Evolutionary conservation across 2,888 invertebrate species (phyloP), one percentile per base, ranked within the genome.

Genomic region (Eudasyphora cyanicolor): DNA sequence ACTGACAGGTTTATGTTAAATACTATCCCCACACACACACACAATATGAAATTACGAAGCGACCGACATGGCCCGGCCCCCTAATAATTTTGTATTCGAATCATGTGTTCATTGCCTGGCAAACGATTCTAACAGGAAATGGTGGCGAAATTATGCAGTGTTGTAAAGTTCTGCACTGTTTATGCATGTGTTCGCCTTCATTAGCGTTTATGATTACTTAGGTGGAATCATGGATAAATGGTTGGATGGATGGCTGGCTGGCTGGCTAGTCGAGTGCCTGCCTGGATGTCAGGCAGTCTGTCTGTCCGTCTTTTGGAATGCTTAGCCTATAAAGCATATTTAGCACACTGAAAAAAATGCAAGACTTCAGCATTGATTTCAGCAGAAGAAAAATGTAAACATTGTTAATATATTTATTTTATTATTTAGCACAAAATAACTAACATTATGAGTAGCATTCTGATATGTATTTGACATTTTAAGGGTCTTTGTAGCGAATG

Each of bases 71-170:
- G 29, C n/a, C 14, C 14, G 42, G 1, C 38, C 2, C 14, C 27
- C 24, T 12, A 10, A 62, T 10, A 7, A 29, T 35, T 67, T n/a
- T 51, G 51, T 57, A 79, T 75, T 78, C 82, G 45, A 75, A 49
- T 45, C 82, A 82, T 75, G 79, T 74, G 79, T 74, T 35, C 38
- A 57, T 14, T 19, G 27, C 19, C 10, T 35, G 5, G n/a, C 19
- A 29, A n/a, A 35, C 17, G 38, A 62, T 71, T 70, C 78, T 42
- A 78, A 64, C 82, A 82, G 78, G 82, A 82, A 82, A 78, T 64
- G 54, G 57, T 78, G 35, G 45, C 69, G 57, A 3, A n/a, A 14
- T n/a, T 35, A 38, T 19, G 19, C 35, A 67, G 24, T 12, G 64
- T 57, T 73, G 45, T 81, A 71, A 76, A 73, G 19, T 42, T 71